phyloP scores from a whole-genome alignment of 1,140 invertebrate genomes.

The Drosophila aff. region DNA sequence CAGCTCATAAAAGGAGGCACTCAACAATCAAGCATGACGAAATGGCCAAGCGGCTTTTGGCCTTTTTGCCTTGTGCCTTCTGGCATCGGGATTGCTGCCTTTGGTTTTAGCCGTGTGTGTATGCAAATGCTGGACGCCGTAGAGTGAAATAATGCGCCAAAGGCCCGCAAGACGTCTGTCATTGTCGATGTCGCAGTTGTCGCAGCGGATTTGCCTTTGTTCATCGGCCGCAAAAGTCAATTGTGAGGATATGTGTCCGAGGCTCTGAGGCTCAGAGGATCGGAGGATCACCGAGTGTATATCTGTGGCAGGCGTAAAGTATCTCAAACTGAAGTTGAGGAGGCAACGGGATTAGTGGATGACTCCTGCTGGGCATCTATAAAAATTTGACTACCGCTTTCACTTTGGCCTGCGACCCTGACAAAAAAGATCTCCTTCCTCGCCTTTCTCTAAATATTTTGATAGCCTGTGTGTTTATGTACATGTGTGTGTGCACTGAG shows the following conservation, averaged over 20 bases:
- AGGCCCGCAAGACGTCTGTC: conserved; percentile 61
- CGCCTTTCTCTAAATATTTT: conserved; percentile 81
- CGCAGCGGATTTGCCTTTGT: conserved; percentile 70
- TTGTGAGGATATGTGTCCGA: conserved; percentile 59
- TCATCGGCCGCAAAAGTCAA: conserved; percentile 74
- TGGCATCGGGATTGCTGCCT: not conserved
- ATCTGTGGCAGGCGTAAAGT: conserved; percentile 14
- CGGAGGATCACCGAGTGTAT: conserved; percentile 1
- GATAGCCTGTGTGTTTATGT: conserved; percentile 61
- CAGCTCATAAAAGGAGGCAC: conserved; percentile 76
- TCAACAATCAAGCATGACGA: conserved; percentile 78
- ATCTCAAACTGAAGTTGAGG: conserved; percentile 14
- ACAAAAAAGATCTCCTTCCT: conserved; percentile 17
- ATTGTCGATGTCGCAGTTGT: conserved; percentile 72
- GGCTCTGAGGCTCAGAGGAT: not conserved
- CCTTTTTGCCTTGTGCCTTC: conserved; percentile 22
- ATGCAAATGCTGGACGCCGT: conserved; percentile 63
- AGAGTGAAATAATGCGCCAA: conserved; percentile 70
- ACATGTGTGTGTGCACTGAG: conserved; percentile 43
- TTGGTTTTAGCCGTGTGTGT: conserved; percentile 40
- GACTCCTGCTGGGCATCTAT: conserved; percentile 68
- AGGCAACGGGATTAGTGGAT: conserved; percentile 50
- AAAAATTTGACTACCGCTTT: conserved; percentile 80
- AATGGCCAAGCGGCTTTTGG: conserved; percentile 74
- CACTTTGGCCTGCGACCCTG: conserved; percentile 48